phyloP scores from a whole-genome alignment of 2,113 vertebrate species.

The Alligator mississippiensis region DNA sequence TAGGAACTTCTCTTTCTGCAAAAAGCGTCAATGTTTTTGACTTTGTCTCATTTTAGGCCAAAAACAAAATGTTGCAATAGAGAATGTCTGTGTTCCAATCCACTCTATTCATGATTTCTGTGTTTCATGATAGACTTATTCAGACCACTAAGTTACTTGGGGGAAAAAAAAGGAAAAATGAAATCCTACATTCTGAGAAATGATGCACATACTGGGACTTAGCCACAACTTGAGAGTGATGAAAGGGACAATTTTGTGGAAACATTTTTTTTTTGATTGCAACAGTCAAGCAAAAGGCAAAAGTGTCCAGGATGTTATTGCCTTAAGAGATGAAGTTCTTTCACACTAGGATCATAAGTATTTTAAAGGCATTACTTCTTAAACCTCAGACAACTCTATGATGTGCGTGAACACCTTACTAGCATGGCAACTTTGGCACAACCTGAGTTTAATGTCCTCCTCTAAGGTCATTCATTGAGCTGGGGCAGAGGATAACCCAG shows the following conservation, averaged over 20 bases:
- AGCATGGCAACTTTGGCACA: not conserved
- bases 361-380: not conserved
- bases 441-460: not conserved
- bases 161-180: not conserved
- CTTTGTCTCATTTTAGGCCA: not conserved
- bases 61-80: slow-evolving; percentile 8
- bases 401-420: not conserved
- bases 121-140: not conserved
- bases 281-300: not conserved
- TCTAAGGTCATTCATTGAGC: not conserved
- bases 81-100: slow-evolving; percentile 34
- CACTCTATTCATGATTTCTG: not conserved
- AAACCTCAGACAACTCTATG: not conserved
- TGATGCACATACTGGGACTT: not conserved
- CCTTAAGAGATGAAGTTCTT: not conserved
- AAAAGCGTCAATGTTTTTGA: not conserved
- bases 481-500: not conserved
- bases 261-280: no score
- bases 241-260: not conserved
- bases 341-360: not conserved
- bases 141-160: not conserved
- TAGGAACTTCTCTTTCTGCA: not conserved
- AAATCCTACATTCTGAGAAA: not conserved
- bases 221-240: not conserved
- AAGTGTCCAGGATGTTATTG: not conserved